Evolutionary conservation across 2,113 vertebrate species (phyloP).

Genomic region (Myodes glareolus): DNA sequence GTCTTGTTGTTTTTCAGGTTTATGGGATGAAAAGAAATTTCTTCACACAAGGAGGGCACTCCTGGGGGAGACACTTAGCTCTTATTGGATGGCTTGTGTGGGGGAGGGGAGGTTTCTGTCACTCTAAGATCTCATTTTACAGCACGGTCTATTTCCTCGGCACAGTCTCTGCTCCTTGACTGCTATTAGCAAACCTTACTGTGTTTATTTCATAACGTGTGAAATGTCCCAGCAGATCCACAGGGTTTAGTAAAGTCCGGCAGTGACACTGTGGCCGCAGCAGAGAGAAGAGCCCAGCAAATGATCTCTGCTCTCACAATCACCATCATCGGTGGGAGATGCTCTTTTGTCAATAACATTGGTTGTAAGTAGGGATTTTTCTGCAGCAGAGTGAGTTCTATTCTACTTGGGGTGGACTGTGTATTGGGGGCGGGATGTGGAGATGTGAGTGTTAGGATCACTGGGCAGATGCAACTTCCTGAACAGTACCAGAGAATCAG

Average conservation of each 20-base stretch:
- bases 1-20: slow-evolving; percentile 14
- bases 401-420: slow-evolving; percentile 52
- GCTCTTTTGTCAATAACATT: slow-evolving; percentile 44
- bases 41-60: background rate
- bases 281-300: slow-evolving; percentile 52
- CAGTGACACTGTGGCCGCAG: slow-evolving; percentile 35
- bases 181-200: slow-evolving; percentile 66
- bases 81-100: background rate
- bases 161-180: slow-evolving; percentile 59
- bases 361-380: slow-evolving; percentile 50
- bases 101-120: background rate
- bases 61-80: background rate
- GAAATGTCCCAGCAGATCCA: slow-evolving; percentile 61
- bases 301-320: background rate
- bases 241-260: slow-evolving; percentile 25
- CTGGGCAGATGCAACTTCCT: slow-evolving; percentile 25
- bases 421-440: background rate
- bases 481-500: background rate
- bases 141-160: slow-evolving; percentile 55
- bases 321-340: slow-evolving; percentile 57
- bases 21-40: slow-evolving; percentile 26
- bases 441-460: slow-evolving; percentile 50
- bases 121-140: slow-evolving; percentile 59
- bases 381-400: slow-evolving; percentile 41
- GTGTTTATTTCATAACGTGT: slow-evolving; percentile 62